Conservation (phyloP, 2,888 invertebrate genomes). For the Phortica magna region DNA sequence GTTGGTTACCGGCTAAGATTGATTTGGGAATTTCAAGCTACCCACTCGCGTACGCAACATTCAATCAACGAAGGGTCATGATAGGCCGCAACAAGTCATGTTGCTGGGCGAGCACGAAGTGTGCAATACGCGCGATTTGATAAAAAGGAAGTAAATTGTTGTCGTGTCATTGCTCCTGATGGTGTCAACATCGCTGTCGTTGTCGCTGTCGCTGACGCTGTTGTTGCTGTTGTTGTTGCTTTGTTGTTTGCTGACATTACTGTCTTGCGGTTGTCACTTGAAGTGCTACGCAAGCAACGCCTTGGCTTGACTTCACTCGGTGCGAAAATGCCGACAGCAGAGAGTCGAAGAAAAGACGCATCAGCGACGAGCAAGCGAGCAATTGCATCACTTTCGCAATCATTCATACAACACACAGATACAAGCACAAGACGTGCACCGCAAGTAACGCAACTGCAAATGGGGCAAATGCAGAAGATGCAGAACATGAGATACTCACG, state of each 20-base stretch:
- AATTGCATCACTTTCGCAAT: constrained; percentile 67
- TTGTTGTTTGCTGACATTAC: constrained; percentile 44
- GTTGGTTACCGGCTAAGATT: not conserved
- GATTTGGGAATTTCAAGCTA: constrained; percentile 22
- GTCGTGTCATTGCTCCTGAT: constrained; percentile 36
- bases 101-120: not conserved
- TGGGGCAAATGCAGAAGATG: constrained; percentile 41
- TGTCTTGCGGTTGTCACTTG: constrained; percentile 61
- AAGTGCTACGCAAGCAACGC: constrained; percentile 55
- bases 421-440: constrained; percentile 44
- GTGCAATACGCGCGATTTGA: constrained; percentile 10
- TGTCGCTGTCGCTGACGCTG: not conserved
- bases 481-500: constrained; percentile 63
- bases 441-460: constrained; percentile 29
- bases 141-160: constrained; percentile 53
- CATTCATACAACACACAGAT: constrained; percentile 52
- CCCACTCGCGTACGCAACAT: constrained; percentile 8
- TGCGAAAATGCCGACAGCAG: not conserved
- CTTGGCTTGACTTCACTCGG: constrained; percentile 27
- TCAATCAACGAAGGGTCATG: not conserved
- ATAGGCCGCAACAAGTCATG: not conserved
- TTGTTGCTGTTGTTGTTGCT: constrained; percentile 39
- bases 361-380: constrained; percentile 1
- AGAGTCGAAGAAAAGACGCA: not conserved
- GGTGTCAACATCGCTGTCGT: constrained; percentile 45